phyloP scores from a whole-genome alignment of 1,140 invertebrate genomes.

The Drosophila jambulina region DNA sequence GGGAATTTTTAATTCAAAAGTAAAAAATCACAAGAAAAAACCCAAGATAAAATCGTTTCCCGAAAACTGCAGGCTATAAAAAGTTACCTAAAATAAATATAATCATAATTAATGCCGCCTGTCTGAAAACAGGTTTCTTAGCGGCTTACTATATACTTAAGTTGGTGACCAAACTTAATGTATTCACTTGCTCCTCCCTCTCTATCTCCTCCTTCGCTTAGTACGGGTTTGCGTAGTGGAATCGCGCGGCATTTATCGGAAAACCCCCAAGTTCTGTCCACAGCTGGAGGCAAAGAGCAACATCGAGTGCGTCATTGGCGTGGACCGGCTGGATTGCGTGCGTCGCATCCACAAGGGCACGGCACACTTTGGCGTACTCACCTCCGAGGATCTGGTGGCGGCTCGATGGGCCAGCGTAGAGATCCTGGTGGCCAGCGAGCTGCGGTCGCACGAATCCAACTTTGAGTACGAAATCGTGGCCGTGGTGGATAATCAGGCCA shows the following conservation, averaged over 20 bases:
- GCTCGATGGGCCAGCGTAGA: conserved; percentile 89
- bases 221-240: conserved; percentile 90
- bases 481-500: conserved; percentile 87
- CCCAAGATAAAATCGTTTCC: conserved; percentile 31
- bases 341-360: conserved; percentile 89
- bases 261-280: conserved; percentile 87
- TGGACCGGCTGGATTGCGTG: conserved; percentile 92
- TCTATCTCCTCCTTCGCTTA: conserved; percentile 84
- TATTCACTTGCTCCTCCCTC: conserved; percentile 14
- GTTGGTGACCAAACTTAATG: conserved; percentile 13
- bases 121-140: conserved; percentile 30
- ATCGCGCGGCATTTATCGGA: conserved; percentile 87
- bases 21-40: conserved; percentile 7
- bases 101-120: conserved; percentile 40
- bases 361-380: conserved; percentile 93
- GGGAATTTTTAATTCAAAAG: conserved; percentile 49
- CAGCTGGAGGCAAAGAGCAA: conserved; percentile 86
- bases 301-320: conserved; percentile 88
- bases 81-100: conserved; percentile 24
- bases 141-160: conserved; percentile 1
- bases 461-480: conserved; percentile 90
- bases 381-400: conserved; percentile 92
- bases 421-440: conserved; percentile 89
- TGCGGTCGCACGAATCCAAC: conserved; percentile 86
- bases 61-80: conserved; percentile 44